Percentiles rank a stretch among this genome's conserved stretches.
phyloP scores from a whole-genome alignment of 1,140 invertebrate species.

The Drosophila elegans region DNA sequence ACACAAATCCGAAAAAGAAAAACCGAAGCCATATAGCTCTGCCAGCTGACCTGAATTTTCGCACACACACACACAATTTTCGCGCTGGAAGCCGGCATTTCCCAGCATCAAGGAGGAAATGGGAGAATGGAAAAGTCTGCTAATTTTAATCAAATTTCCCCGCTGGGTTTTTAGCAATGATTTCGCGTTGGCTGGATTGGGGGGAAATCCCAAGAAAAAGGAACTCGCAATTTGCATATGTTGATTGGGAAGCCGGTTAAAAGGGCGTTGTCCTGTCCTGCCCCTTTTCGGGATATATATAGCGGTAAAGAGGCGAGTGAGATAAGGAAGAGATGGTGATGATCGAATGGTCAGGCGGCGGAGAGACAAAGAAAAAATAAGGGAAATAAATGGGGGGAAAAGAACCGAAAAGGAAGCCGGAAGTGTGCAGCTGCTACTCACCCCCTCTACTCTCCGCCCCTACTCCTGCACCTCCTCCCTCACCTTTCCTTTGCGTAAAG shows the following conservation, averaged over 20 bases:
- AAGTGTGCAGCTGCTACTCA: conserved; percentile 59
- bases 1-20: conserved; percentile 32
- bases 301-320: conserved; percentile 18
- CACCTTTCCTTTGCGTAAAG: not conserved
- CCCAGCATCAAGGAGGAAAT: conserved; percentile 17
- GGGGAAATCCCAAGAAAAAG: conserved; percentile 6
- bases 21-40: conserved; percentile 42
- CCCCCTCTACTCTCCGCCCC: not conserved
- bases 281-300: not conserved
- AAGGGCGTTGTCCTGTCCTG: conserved; percentile 25
- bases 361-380: conserved; percentile 21
- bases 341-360: conserved; percentile 26
- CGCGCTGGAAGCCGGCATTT: conserved; percentile 46
- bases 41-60: conserved; percentile 72
- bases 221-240: conserved; percentile 41
- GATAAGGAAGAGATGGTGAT: conserved; percentile 19
- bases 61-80: conserved; percentile 19
- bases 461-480: no score
- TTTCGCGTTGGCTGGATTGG: not conserved
- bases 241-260: conserved; percentile 33
- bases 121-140: conserved; percentile 8
- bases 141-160: conserved; percentile 75
- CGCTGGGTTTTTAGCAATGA: conserved; percentile 29
- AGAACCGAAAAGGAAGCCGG: conserved; percentile 52
- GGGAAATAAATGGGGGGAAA: conserved; percentile 19